phyloP scores from a whole-genome alignment of 2,797 vertebrate genomes.

The Antrozous pallidus region DNA sequence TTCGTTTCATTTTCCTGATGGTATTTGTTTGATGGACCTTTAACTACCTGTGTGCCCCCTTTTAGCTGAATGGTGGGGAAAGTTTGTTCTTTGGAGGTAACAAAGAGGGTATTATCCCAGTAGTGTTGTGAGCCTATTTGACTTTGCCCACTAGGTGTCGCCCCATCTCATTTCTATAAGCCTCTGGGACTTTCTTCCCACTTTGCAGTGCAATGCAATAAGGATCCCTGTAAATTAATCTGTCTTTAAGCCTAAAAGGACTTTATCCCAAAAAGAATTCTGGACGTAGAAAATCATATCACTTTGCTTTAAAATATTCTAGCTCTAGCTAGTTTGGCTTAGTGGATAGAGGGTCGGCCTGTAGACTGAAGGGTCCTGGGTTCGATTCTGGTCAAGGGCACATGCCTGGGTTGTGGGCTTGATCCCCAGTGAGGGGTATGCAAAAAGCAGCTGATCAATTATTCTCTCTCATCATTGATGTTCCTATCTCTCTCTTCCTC shows the following conservation, averaged over 20 bases:
- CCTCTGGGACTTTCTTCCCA: neutral
- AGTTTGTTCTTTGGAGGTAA: neutral
- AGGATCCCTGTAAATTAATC: neutral
- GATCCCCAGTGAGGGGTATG: too few relatives aligned
- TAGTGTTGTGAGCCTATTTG: neutral
- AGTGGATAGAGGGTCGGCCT: too few relatives aligned
- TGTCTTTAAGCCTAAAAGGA: neutral
- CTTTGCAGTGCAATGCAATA: neutral
- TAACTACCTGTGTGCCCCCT: neutral
- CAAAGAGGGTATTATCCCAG: neutral
- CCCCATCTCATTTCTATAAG: neutral
- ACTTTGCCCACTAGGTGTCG: slow-evolving; percentile 53
- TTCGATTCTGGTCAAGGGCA: too few relatives aligned
- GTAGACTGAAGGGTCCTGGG: too few relatives aligned
- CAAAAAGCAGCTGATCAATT: too few relatives aligned
- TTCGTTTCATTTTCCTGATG: slow-evolving; percentile 6
- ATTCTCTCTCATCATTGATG: too few relatives aligned
- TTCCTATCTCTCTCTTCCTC: too few relatives aligned
- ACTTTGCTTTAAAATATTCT: neutral
- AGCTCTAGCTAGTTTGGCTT: neutral
- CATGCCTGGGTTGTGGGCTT: too few relatives aligned
- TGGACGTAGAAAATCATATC: neutral
- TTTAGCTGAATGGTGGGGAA: neutral
- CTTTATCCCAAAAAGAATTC: neutral
- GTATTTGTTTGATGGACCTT: neutral